Evolutionary conservation across 2,797 vertebrate species (phyloP).

Genomic region (Rhyacichthys aspro): DNA sequence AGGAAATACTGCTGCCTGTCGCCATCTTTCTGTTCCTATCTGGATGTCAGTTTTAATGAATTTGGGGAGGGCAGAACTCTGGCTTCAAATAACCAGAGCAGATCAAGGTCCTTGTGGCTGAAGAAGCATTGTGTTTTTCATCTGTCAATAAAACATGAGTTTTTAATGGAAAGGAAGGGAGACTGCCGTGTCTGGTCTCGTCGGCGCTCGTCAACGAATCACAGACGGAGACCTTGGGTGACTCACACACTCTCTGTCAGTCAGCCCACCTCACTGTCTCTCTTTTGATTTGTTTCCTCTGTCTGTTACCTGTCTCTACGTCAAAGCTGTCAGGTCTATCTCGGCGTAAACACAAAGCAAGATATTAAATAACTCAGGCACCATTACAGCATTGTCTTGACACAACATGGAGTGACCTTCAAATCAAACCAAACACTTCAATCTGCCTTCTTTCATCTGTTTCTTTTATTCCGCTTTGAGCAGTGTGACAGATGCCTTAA

Average conservation of each 20-base stretch:
- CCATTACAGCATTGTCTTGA: conserved; percentile 35
- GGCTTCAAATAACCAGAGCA: conserved; percentile 44
- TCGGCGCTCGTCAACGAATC: conserved; percentile 20
- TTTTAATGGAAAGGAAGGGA: conserved; percentile 58
- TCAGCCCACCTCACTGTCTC: conserved; percentile 27
- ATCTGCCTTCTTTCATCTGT: conserved; percentile 5
- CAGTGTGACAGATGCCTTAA: conserved; percentile 25
- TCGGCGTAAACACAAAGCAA: conserved; percentile 15
- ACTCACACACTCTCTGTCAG: conserved; percentile 49
- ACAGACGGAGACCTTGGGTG: conserved; percentile 46
- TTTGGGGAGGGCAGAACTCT: conserved; percentile 35
- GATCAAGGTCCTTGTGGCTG: conserved; percentile 56
- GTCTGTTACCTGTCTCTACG: conserved; percentile 10
- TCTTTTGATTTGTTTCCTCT: conserved; percentile 6
- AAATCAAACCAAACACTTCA: conserved; percentile 37
- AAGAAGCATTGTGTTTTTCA: conserved; percentile 59
- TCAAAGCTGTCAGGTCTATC: conserved; percentile 18
- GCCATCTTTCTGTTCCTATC: conserved; percentile 27
- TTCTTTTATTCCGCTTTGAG: conserved; percentile 21
- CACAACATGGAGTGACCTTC: conserved; percentile 63
- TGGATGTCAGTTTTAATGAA: conserved; percentile 46
- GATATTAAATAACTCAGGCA: conserved; percentile 49
- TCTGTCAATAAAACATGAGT: conserved; percentile 70
- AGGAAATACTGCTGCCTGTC: conserved; percentile 19
- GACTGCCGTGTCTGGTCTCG: conserved; percentile 16